A percentile compares a stretch with the other conserved stretches of the same genome.
phyloP scores from a whole-genome alignment of 2,113 vertebrate genomes.

The Morone chrysops region DNA sequence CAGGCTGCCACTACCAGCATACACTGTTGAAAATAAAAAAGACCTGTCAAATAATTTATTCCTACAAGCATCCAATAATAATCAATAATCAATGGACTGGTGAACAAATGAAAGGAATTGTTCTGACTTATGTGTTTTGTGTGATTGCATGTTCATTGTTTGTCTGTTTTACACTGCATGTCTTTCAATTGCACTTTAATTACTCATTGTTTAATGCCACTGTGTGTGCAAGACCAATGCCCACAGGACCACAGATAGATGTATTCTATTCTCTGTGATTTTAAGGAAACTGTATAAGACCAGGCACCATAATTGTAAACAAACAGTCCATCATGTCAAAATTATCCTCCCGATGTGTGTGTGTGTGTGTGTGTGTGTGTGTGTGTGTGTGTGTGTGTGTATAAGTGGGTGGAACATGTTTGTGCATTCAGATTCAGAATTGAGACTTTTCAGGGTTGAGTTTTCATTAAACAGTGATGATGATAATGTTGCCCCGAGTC shows the following conservation, averaged over 20 bases:
- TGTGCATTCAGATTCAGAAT: constrained; percentile 22
- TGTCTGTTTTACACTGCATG: neutral
- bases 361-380: neutral
- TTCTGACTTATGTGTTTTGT: constrained; percentile 18
- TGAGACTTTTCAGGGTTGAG: constrained; percentile 20
- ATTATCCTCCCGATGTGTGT: neutral
- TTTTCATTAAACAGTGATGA: constrained; percentile 39
- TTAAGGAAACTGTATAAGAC: neutral
- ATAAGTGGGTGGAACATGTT: constrained; percentile 7
- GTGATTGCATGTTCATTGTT: neutral
- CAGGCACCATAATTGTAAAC: neutral
- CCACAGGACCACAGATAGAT: neutral
- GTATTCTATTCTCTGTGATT: neutral
- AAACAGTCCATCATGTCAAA: neutral
- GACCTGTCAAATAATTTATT: constrained; percentile 21
- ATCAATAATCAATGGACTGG: neutral
- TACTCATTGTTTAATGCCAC: neutral
- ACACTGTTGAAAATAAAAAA: neutral
- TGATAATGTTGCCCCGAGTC: constrained; percentile 47
- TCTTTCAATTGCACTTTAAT: neutral
- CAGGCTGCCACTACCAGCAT: constrained; percentile 3
- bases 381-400: neutral
- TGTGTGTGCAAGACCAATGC: neutral
- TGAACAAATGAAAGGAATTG: constrained; percentile 5
- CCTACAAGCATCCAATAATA: neutral